Evolutionary conservation across 64 coral and sea anemone genomes (phyloP).

Genomic region (Stylophora pistillata): DNA sequence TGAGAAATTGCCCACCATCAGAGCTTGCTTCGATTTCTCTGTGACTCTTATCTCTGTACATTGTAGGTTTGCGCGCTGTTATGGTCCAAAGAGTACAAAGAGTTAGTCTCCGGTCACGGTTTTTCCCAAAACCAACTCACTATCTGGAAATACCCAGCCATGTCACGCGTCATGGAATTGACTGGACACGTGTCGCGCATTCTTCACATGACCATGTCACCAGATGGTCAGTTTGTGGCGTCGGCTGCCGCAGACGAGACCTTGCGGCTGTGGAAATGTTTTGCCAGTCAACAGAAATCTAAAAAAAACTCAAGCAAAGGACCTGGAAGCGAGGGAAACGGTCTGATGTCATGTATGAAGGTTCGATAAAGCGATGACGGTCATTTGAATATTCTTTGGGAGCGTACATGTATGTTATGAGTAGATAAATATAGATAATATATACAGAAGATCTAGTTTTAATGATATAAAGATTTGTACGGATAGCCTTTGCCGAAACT

Average conservation of each 20-base stretch:
- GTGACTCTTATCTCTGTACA: neutral
- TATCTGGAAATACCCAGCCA: slow-evolving; percentile 94
- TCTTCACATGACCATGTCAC: slow-evolving; percentile 91
- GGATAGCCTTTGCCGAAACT: too few relatives aligned
- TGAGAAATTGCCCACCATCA: neutral
- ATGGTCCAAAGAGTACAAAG: slow-evolving; percentile 95
- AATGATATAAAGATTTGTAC: too few relatives aligned
- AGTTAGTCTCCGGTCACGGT: slow-evolving; percentile 95
- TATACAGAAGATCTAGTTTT: too few relatives aligned
- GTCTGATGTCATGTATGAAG: slow-evolving; percentile 86
- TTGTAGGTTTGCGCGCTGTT: slow-evolving; percentile 70
- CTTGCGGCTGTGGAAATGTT: slow-evolving; percentile 94
- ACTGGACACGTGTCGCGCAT: slow-evolving; percentile 83
- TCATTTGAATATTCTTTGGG: too few relatives aligned
- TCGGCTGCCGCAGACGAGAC: slow-evolving; percentile 95
- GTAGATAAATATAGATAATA: too few relatives aligned
- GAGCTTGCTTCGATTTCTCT: neutral
- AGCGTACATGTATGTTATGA: too few relatives aligned
- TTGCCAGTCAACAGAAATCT: slow-evolving; percentile 49
- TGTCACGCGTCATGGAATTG: slow-evolving; percentile 83
- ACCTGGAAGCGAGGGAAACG: slow-evolving; percentile 6
- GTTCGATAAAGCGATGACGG: slow-evolving; percentile 28
- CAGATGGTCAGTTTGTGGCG: slow-evolving; percentile 86
- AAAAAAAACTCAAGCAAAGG: slow-evolving; percentile 52
- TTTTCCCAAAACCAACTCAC: slow-evolving; percentile 90